Evolutionary conservation across 1,140 invertebrate genomes (phyloP), one percentile per base, ranked within the genome.

Genomic region (Drosophila melanogaster): DNA sequence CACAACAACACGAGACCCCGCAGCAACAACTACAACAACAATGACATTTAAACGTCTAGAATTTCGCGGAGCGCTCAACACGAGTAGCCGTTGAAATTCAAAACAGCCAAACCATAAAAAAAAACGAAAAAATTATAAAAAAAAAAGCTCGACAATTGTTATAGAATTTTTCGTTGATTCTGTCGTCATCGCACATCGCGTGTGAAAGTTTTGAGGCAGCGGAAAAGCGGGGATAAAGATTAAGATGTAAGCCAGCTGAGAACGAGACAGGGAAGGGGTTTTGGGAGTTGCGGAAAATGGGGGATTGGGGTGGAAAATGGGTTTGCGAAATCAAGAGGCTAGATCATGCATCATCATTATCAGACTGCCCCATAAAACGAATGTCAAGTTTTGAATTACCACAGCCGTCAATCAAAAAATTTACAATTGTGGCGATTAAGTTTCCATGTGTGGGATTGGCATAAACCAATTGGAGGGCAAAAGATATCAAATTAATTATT

Each of bases 11-110:
- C 12, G 30, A 35, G 26, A 35, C 26, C 47, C 49, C 49, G 30
- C 61, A 72, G 44, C 44, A 55, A 49, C 67, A 61, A 17, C 67
- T 62, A 69, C 71, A 72, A 72, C 79, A 80, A 53, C 67, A 75
- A 69, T 89, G 84, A 87, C 84, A 79, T 80, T 60, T 70, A 80
- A 84, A 70, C 84, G 84, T 89, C 84, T 87, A 84, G 84, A 84
- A 89, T 87, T 87, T 87, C 84, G 70, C 57, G 59, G 50, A 83
- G 66, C 51, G 84, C 84, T 87, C 64, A 87, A 87, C 85, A 87
- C 84, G 77, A 76, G 84, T 87, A 87, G 84, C 84, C 73, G 57
- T 65, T 89, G 84, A 89, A 87, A 87, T 84, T 80, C 37, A 84
- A 87, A 87, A 87, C 84, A 89, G 41, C 62, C 51, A 60, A 73